phyloP scores from a whole-genome alignment of 2,888 invertebrate species.

The Parochlus steinenii region DNA sequence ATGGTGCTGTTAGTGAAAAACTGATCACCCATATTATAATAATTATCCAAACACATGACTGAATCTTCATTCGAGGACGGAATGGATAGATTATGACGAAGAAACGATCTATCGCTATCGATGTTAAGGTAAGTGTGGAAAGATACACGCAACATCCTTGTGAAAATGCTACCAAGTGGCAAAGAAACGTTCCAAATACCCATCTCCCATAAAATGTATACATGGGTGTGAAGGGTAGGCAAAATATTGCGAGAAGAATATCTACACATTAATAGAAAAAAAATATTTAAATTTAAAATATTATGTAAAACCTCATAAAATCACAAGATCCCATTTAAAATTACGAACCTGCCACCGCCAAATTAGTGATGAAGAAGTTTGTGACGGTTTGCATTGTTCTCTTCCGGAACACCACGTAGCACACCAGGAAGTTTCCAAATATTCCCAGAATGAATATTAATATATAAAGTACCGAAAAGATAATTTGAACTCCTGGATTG shows the following conservation, averaged over 20 bases:
- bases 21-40: constrained; percentile 83
- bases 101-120: constrained; percentile 94
- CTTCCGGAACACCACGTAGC: constrained; percentile 84
- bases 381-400: constrained; percentile 96
- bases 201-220: constrained; percentile 84
- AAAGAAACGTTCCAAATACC: constrained; percentile 82
- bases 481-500: constrained; percentile 15
- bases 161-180: constrained; percentile 84
- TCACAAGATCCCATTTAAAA: too few species aligned
- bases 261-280: too few species aligned
- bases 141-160: constrained; percentile 96
- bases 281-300: too few species aligned
- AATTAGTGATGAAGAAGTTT: constrained; percentile 90
- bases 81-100: constrained; percentile 96
- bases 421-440: constrained; percentile 79
- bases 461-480: constrained; percentile 41
- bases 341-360: too few species aligned
- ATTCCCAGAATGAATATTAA: constrained; percentile 78
- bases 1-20: constrained; percentile 73
- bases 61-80: constrained; percentile 76
- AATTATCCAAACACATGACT: constrained; percentile 72
- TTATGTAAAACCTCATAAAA: too few species aligned
- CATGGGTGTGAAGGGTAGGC: constrained; percentile 91
- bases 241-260: constrained; percentile 78
- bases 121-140: constrained; percentile 88